Evolutionary conservation across 2,113 vertebrate species (phyloP).

Genomic region (Salvator merianae): DNA sequence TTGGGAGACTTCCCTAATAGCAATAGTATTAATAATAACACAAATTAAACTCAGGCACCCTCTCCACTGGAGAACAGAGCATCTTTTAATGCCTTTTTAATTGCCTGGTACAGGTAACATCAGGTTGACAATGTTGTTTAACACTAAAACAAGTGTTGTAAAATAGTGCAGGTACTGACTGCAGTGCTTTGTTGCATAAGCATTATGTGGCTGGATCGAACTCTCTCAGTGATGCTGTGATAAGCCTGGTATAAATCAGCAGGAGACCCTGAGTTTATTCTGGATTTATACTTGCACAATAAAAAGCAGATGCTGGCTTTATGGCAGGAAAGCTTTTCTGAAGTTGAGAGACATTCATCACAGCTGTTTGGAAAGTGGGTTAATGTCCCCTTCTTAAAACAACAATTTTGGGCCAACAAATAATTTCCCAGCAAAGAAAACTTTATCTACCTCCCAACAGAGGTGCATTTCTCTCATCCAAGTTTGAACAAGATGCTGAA

Average conservation of each 20-base stretch:
- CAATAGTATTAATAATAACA: not conserved
- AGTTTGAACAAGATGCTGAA: too few species aligned
- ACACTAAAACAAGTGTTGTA: not conserved
- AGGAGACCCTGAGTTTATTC: not conserved
- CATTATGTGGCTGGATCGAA: not conserved
- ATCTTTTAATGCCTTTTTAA: slow-evolving; percentile 23
- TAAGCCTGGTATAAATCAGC: slow-evolving; percentile 8
- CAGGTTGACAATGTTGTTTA: not conserved
- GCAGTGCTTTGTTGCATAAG: not conserved
- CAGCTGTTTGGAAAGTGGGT: slow-evolving; percentile 7
- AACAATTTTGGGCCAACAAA: not conserved
- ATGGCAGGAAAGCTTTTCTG: not conserved
- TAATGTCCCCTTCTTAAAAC: not conserved
- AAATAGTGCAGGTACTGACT: not conserved
- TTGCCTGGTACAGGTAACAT: slow-evolving; percentile 3
- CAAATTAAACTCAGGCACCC: not conserved
- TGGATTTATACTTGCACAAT: slow-evolving; percentile 19
- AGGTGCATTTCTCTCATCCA: too few species aligned
- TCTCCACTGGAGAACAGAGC: not conserved
- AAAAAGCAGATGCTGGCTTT: slow-evolving; percentile 4
- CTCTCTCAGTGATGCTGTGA: not conserved
- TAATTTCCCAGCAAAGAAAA: not conserved
- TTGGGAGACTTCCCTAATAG: not conserved
- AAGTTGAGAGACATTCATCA: slow-evolving; percentile 8
- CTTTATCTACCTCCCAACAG: not conserved